Evolutionary conservation across 2,797 vertebrate genomes (phyloP).

Genomic region (Diplodus sargus): DNA sequence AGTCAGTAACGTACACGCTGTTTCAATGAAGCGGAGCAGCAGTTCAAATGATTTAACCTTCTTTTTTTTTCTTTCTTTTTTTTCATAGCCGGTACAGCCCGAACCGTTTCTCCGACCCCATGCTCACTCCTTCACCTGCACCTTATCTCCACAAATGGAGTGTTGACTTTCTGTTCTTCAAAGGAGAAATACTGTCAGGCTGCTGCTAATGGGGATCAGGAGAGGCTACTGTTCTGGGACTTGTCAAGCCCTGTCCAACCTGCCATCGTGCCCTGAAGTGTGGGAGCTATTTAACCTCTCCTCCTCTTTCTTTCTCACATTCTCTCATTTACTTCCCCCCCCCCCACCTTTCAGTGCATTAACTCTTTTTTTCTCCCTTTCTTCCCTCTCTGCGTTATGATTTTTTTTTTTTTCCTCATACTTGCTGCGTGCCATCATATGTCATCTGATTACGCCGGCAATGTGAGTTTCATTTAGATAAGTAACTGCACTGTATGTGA

Average conservation of each 20-base stretch:
- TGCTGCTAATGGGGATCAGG: slow-evolving; percentile 83
- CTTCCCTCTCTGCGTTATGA: slow-evolving; percentile 46
- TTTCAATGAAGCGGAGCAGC: slow-evolving; percentile 53
- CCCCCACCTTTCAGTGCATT: slow-evolving; percentile 49
- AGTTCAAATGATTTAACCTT: slow-evolving; percentile 74
- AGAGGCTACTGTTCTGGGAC: slow-evolving; percentile 84
- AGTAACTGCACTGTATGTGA: slow-evolving; percentile 60
- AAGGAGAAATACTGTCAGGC: slow-evolving; percentile 80
- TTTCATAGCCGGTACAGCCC: slow-evolving; percentile 1
- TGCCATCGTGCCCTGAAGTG: slow-evolving; percentile 78
- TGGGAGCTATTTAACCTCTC: slow-evolving; percentile 80
- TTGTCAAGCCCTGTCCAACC: slow-evolving; percentile 80
- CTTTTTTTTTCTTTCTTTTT: slow-evolving; percentile 25
- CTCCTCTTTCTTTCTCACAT: slow-evolving; percentile 70
- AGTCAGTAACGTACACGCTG: slow-evolving; percentile 40
- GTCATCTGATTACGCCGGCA: slow-evolving; percentile 67
- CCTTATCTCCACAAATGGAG: slow-evolving; percentile 85
- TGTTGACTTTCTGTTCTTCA: slow-evolving; percentile 84
- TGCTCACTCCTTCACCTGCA: slow-evolving; percentile 75
- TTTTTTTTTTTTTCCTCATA: slow-evolving; percentile 62
- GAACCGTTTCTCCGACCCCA: slow-evolving; percentile 53
- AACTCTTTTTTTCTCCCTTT: slow-evolving; percentile 43
- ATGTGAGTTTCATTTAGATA: slow-evolving; percentile 71
- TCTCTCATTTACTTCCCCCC: slow-evolving; percentile 57
- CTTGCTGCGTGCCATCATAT: slow-evolving; percentile 61